Percentiles rank a stretch among this genome's conserved stretches.
Evolutionary conservation across 1,140 invertebrate genomes (phyloP).

Genomic region (Zaprionus capensis): DNA sequence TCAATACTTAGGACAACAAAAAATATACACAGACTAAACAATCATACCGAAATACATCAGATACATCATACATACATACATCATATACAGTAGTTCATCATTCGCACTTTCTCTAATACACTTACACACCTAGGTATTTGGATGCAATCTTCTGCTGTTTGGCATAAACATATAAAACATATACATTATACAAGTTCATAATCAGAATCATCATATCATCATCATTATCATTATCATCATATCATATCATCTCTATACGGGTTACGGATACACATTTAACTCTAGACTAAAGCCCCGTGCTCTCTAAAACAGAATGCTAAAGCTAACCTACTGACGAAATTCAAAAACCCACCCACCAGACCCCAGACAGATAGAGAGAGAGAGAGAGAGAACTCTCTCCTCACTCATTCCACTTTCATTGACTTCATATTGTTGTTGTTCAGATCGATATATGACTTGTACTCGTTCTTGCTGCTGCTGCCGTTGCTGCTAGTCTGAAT

Average conservation of each 20-base stretch:
- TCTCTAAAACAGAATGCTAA: constrained; percentile 58
- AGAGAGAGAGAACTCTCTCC: not conserved
- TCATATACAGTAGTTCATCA: not conserved
- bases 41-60: constrained; percentile 19
- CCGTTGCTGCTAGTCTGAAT: constrained; percentile 40
- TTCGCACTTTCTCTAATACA: constrained; percentile 19
- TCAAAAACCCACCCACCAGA: constrained; percentile 28
- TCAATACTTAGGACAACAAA: constrained; percentile 22
- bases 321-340: constrained; percentile 50
- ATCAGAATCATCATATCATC: constrained; percentile 23
- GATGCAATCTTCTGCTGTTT: constrained; percentile 70
- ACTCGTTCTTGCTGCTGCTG: constrained; percentile 41
- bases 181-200: constrained; percentile 41
- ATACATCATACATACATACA: constrained; percentile 39
- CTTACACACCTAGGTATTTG: constrained; percentile 71
- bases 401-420: constrained; percentile 65
- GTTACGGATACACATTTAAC: constrained; percentile 47
- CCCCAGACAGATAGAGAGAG: not conserved
- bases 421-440: constrained; percentile 80
- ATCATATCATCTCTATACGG: constrained; percentile 14
- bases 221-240: too few relatives aligned
- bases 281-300: constrained; percentile 70
- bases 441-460: constrained; percentile 72
- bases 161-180: constrained; percentile 67
- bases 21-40: constrained; percentile 50